A percentile compares a stretch with the other conserved stretches of the same genome.
These are phyloP conservation scores for Neosilurus mollespiculum DNA, from an alignment of 2,797 vertebrate genomes.

Conservation along the genomic window DNA sequence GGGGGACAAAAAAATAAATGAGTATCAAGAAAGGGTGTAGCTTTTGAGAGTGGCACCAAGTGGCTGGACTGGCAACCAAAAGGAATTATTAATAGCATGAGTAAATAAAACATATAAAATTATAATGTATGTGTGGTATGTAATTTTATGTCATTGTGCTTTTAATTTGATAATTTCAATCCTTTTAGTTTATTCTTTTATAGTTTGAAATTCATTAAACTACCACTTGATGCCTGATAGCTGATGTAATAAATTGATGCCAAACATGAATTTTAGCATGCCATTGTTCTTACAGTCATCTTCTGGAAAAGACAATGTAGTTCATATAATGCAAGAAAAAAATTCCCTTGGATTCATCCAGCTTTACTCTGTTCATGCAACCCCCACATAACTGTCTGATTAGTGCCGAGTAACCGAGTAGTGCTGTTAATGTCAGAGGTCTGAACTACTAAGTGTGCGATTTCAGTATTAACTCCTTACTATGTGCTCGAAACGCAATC, in stretches of 20 bases:
- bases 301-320: neutral
- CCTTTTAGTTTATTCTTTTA: no score
- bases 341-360: neutral
- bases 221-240: neutral
- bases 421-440: neutral
- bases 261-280: neutral
- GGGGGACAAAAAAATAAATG: no score
- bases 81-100: neutral
- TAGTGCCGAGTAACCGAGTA: neutral
- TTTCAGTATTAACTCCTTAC: neutral
- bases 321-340: neutral
- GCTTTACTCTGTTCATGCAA: neutral
- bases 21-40: neutral
- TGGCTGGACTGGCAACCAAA: neutral
- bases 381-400: neutral
- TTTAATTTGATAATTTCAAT: neutral
- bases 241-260: neutral
- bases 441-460: neutral
- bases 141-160: neutral
- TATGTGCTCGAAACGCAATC: neutral
- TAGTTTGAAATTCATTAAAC: no score
- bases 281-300: neutral
- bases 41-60: neutral
- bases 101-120: neutral
- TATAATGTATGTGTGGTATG: neutral